Base-by-base conservation (phyloP, 2,797 vertebrate species). In the Brachyrhaphis roseni region DNA sequence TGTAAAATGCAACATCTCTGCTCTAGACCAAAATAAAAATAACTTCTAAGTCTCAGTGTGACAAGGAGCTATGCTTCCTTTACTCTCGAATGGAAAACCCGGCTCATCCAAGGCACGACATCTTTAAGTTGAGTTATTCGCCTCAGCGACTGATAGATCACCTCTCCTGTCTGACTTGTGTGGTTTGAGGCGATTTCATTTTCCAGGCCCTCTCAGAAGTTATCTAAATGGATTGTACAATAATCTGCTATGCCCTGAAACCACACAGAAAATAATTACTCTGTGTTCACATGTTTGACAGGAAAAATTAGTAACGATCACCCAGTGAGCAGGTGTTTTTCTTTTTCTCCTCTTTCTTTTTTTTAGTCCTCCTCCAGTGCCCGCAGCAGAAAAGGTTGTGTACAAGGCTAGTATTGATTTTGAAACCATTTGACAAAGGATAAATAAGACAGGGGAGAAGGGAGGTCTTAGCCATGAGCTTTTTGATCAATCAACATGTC, bases 401-500 rank as follows among this genome's bases (percentile, higher is more conserved):
- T 91, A 95, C 96, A 96, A 96, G 96, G 95, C 95, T 93, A 85
- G 94, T 98, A 99, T 99, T 97, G 98, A 99, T 99, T 98, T 95
- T 94, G 95, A 97, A 98, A 97, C 96, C 97, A 97, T 97, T 97
- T 97, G 90, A 94, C 96, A 96, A 96, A 95, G 97, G 97, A 98
- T 98, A 97, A 98, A 99, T 98, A 98, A 97, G 97, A 96, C 92
- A 90, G 94, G 94, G 96, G 95, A 97, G 95, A 94, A 96, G 95
- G 96, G 95, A 97, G 93, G 96, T 96, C 97, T 97, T 96, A 96
- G 97, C 98, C 97, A 98, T 95, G 94, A 97, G 96, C 96, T 97
- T 97, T 96, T 96, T 97, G 97, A 99, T 99, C 98, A 98, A 99
- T 99, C 98, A 98, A 97, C 96, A 95, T 98, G 97, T 98, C 97